These are phyloP conservation scores for Dryobota labecula DNA, from an alignment of 2,888 invertebrate genomes.

Conservation along the genomic window DNA sequence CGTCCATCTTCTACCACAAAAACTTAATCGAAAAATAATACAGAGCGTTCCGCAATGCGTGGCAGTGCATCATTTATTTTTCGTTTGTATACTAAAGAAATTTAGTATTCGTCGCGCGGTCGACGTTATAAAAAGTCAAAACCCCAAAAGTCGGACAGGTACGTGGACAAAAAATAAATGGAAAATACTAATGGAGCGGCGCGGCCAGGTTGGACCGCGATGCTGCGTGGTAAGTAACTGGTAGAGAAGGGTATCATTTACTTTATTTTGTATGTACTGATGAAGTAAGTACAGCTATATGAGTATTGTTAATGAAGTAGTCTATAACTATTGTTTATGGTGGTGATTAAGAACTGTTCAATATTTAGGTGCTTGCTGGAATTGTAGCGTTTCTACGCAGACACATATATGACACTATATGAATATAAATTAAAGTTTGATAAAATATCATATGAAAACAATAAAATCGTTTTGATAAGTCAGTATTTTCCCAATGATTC, in stretches of 20 bases:
- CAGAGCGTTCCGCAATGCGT: conserved; percentile 78
- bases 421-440: conserved; percentile 9
- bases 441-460: conserved; percentile 15
- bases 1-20: conserved; percentile 62
- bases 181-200: conserved; percentile 90
- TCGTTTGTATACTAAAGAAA: conserved; percentile 85
- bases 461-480: conserved; percentile 19
- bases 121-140: conserved; percentile 87
- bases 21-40: conserved; percentile 85
- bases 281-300: neutral
- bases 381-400: neutral
- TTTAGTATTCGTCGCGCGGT: conserved; percentile 89
- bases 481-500: conserved; percentile 12
- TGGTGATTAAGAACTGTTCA: neutral
- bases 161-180: conserved; percentile 91
- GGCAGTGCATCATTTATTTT: conserved; percentile 86
- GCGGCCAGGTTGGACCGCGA: conserved; percentile 82
- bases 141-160: conserved; percentile 89
- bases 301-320: neutral
- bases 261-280: conserved; percentile 22
- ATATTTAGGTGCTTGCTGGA: neutral
- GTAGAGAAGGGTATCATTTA: conserved; percentile 29
- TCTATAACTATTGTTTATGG: neutral
- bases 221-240: conserved; percentile 79
- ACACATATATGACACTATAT: neutral